Evolutionary conservation across 2,888 invertebrate species (phyloP).

Genomic region (Odontocolon sp.): DNA sequence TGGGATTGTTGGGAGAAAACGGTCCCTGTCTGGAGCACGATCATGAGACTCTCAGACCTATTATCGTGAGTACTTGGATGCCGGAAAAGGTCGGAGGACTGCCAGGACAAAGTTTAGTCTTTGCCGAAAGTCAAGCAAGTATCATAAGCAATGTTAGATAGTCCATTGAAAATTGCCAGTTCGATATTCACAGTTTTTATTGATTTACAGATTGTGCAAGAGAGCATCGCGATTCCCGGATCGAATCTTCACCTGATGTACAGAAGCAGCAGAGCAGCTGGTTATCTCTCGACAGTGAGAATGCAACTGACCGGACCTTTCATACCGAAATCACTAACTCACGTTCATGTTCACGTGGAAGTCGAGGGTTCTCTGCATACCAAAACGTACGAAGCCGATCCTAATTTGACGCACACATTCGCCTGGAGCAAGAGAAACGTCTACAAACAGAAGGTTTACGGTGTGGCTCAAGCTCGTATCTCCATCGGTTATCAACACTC

Average conservation of each 20-base stretch:
- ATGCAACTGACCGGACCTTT: constrained; percentile 92
- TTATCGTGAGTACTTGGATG: constrained; percentile 94
- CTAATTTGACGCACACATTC: constrained; percentile 96
- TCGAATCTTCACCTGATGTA: constrained; percentile 97
- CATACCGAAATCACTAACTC: constrained; percentile 90
- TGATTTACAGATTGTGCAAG: constrained; percentile 92
- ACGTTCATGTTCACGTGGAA: constrained; percentile 95
- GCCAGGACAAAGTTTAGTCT: constrained; percentile 90
- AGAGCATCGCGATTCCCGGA: constrained; percentile 96
- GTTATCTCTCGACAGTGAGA: constrained; percentile 96
- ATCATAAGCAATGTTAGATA: neutral
- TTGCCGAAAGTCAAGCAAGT: constrained; percentile 94
- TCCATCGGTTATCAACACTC: constrained; percentile 97
- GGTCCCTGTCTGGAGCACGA: constrained; percentile 92
- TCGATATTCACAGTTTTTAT: constrained; percentile 48
- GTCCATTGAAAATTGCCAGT: neutral
- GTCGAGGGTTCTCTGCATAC: constrained; percentile 96
- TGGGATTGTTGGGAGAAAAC: constrained; percentile 82
- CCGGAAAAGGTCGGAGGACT: constrained; percentile 94
- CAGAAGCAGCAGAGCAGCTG: constrained; percentile 96
- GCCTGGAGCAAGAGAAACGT: constrained; percentile 99
- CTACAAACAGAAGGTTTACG: constrained; percentile 97
- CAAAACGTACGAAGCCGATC: constrained; percentile 97
- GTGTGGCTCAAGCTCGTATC: constrained; percentile 92
- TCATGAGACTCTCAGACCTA: constrained; percentile 91